Evolutionary conservation across 2,888 invertebrate species (phyloP).

Genomic region (Tenthredo distinguenda): DNA sequence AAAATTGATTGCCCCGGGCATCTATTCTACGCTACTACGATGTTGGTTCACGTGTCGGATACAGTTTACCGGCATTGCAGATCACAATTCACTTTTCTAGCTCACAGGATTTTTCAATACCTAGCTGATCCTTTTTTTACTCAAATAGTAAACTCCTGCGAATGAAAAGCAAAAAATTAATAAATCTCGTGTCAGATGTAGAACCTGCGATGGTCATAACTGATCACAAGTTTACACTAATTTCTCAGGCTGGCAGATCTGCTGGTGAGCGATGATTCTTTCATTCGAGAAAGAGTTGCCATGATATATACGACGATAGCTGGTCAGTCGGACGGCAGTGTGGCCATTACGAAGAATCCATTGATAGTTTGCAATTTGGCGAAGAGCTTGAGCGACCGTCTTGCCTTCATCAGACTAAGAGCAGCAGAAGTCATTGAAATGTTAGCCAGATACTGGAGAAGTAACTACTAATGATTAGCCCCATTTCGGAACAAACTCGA

Average conservation of each 20-base stretch:
- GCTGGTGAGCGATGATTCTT: constrained; percentile 69
- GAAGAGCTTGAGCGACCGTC: constrained; percentile 71
- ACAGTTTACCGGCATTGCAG: background rate
- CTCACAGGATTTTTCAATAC: background rate
- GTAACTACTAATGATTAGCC: constrained; percentile 53
- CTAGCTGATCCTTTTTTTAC: background rate
- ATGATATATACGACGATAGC: constrained; percentile 74
- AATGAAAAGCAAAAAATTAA: background rate
- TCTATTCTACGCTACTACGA: constrained; percentile 16
- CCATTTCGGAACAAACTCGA: background rate
- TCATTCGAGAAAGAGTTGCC: constrained; percentile 76
- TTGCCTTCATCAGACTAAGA: constrained; percentile 73
- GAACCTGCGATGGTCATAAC: background rate
- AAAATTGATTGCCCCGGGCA: background rate
- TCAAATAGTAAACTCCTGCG: background rate
- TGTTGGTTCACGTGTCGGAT: background rate
- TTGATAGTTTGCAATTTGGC: constrained; percentile 71
- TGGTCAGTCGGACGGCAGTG: constrained; percentile 73
- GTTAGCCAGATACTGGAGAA: constrained; percentile 68
- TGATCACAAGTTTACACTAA: background rate
- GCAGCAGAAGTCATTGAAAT: constrained; percentile 75
- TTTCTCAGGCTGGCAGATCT: constrained; percentile 73
- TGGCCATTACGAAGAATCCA: constrained; percentile 74
- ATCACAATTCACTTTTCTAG: background rate
- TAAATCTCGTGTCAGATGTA: background rate